Evolutionary conservation across 2,888 invertebrate species (phyloP).

Genomic region (Serrognathus titanus): DNA sequence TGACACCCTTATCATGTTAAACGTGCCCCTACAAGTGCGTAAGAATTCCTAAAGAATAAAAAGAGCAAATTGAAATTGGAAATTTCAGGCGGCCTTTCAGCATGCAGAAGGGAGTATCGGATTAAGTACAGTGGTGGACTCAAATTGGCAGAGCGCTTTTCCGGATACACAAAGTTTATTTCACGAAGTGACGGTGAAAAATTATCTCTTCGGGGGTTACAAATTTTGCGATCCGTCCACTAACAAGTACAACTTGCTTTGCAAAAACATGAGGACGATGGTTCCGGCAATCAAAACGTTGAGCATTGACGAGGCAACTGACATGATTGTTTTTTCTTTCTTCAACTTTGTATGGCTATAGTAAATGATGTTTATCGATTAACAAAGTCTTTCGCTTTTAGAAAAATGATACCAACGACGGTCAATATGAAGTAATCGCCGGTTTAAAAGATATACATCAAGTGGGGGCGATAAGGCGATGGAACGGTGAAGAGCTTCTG

Average conservation of each 20-base stretch:
- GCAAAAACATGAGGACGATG: not conserved
- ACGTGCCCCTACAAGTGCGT: conserved; percentile 56
- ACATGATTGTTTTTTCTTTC: too few relatives aligned
- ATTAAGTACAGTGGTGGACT: too few relatives aligned
- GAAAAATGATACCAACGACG: conserved; percentile 6
- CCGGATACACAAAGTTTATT: conserved; percentile 47
- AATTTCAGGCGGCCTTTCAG: too few relatives aligned
- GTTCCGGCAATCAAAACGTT: not conserved
- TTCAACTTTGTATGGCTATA: too few relatives aligned
- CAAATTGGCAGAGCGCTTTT: not conserved
- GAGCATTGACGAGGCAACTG: too few relatives aligned
- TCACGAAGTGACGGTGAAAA: conserved; percentile 52
- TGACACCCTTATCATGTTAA: conserved; percentile 54
- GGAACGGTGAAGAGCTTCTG: not conserved
- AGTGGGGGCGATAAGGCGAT: conserved; percentile 2
- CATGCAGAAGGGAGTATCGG: too few relatives aligned
- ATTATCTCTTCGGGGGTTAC: conserved; percentile 61
- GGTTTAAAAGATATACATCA: conserved; percentile 1
- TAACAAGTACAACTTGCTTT: not conserved
- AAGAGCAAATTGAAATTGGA: too few relatives aligned
- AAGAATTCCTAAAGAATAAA: too few relatives aligned
- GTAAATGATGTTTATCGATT: too few relatives aligned
- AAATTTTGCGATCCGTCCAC: conserved; percentile 49
- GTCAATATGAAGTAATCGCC: conserved; percentile 1
- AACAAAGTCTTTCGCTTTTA: not conserved